Conservation (phyloP, 2,113 vertebrate genomes). For the Bambusicola thoracicus region DNA sequence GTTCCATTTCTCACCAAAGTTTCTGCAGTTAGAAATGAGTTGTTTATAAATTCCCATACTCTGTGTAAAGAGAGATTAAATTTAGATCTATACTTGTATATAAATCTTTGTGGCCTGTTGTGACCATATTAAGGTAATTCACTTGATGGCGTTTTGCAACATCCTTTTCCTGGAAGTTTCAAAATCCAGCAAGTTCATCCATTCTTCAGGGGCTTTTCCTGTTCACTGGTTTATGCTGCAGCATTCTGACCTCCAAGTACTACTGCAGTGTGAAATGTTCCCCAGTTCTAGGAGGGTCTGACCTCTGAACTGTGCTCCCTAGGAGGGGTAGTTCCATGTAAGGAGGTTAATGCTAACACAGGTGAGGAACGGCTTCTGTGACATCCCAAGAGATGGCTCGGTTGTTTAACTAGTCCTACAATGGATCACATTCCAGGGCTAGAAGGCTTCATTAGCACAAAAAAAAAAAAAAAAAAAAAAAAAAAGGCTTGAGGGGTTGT, state of each 20-base stretch:
- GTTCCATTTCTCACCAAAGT: neutral
- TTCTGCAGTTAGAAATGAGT: neutral
- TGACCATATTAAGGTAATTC: neutral
- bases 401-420: neutral
- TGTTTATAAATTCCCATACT: neutral
- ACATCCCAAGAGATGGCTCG: neutral
- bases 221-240: neutral
- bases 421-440: neutral
- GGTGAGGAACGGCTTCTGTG: neutral
- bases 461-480: too few relatives aligned
- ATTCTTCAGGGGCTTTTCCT: neutral
- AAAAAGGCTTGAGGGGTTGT: neutral
- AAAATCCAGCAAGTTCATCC: neutral
- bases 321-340: neutral
- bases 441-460: neutral
- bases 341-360: rapidly evolving
- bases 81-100: neutral
- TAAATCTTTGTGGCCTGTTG: neutral
- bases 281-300: neutral
- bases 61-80: neutral
- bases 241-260: neutral
- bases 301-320: neutral
- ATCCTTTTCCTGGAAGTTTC: neutral
- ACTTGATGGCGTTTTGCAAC: neutral
- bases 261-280: neutral